A percentile compares a stretch with the other conserved stretches of the same genome.
phyloP scores from a whole-genome alignment of 2,888 invertebrate genomes.

The Cryptus armator region DNA sequence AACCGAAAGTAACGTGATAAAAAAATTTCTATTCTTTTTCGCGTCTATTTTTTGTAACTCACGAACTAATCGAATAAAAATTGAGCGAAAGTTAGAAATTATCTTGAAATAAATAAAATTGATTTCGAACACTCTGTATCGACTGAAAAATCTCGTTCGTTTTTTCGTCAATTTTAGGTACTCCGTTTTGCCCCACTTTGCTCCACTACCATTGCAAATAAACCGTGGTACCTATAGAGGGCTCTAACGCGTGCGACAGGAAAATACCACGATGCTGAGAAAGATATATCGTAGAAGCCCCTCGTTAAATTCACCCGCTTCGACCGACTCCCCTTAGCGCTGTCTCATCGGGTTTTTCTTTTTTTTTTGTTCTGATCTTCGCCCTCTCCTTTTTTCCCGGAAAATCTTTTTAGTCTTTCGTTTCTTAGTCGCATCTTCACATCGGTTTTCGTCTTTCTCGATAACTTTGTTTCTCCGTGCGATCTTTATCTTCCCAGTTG shows the following conservation, averaged over 20 bases:
- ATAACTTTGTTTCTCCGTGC: slow-evolving; percentile 49
- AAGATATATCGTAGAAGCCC: slow-evolving; percentile 30
- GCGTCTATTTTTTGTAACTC: too few relatives aligned
- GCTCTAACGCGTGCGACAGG: background rate
- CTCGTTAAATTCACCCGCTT: slow-evolving; percentile 62
- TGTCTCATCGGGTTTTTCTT: slow-evolving; percentile 42
- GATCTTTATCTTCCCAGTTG: slow-evolving; percentile 62
- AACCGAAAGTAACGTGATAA: too few relatives aligned
- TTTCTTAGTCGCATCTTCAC: background rate
- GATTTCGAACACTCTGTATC: too few relatives aligned
- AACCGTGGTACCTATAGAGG: background rate
- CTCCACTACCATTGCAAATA: background rate
- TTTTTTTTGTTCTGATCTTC: background rate
- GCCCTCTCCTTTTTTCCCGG: slow-evolving; percentile 36
- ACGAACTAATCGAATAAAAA: too few relatives aligned
- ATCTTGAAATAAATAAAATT: too few relatives aligned
- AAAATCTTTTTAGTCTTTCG: slow-evolving; percentile 46
- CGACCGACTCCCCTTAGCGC: slow-evolving; percentile 43
- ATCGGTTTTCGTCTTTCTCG: slow-evolving; percentile 45
- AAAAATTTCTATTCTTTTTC: too few relatives aligned
- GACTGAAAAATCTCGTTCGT: background rate
- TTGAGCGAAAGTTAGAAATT: too few relatives aligned
- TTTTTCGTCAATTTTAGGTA: background rate
- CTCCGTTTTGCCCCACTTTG: background rate
- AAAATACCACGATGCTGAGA: slow-evolving; percentile 42